Evolutionary conservation across 2,797 vertebrate species (phyloP).

Genomic region (Scyliorhinus canicula): DNA sequence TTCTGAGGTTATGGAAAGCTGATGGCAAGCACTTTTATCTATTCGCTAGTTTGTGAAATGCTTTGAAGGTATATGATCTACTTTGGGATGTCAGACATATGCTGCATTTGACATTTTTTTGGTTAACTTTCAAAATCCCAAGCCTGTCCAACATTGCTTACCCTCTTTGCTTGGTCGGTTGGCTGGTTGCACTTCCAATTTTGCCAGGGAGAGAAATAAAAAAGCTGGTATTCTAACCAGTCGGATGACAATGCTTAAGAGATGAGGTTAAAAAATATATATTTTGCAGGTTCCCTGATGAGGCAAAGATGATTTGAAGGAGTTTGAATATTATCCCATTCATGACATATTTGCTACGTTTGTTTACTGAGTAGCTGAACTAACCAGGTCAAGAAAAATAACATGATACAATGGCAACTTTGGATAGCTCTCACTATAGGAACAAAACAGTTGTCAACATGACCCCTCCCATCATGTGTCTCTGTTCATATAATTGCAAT

Average conservation of each 20-base stretch:
- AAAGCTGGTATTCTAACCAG: background rate
- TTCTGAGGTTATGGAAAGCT: conserved; percentile 27
- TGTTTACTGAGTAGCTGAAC: background rate
- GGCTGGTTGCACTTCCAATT: background rate
- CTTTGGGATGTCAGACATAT: conserved; percentile 9
- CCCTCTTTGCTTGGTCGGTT: background rate
- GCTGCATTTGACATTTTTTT: conserved; percentile 13
- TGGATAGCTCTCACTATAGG: background rate
- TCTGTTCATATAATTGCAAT: background rate
- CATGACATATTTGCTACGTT: background rate
- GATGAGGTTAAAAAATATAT: background rate
- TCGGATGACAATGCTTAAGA: background rate
- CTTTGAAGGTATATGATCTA: conserved; percentile 17
- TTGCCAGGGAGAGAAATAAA: background rate
- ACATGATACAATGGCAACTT: background rate
- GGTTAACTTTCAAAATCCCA: background rate
- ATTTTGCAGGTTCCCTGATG: background rate
- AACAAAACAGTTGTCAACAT: background rate
- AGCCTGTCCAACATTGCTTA: background rate
- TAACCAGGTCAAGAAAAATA: background rate
- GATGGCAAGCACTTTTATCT: conserved; percentile 37
- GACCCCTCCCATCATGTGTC: no score
- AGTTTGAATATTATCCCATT: background rate
- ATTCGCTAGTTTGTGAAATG: conserved; percentile 28
- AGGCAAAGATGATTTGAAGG: background rate